phyloP scores from a whole-genome alignment of 2,113 vertebrate genomes.

The Lamprotornis superbus region DNA sequence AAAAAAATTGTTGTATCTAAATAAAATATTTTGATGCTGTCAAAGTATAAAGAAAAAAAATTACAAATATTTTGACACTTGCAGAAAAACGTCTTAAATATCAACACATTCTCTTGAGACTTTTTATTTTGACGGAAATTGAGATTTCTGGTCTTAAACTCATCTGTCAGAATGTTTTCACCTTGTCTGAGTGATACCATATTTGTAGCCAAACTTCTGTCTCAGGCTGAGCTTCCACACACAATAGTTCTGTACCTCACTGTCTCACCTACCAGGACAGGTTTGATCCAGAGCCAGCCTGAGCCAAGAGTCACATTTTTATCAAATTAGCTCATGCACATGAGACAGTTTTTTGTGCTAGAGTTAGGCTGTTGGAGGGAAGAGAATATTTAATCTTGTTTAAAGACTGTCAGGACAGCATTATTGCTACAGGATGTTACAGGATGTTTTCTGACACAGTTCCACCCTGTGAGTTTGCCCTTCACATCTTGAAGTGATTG shows the following conservation, averaged over 20 bases:
- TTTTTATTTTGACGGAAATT: not conserved
- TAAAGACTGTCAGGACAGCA: not conserved
- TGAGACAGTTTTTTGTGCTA: not conserved
- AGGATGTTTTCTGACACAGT: not conserved
- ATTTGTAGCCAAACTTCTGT: not conserved
- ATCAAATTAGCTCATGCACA: not conserved
- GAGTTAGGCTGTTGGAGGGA: not conserved
- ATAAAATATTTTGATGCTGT: not conserved
- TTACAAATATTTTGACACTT: not conserved
- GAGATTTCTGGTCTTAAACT: not conserved
- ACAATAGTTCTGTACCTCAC: not conserved
- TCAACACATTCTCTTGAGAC: not conserved
- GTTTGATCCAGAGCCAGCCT: not conserved
- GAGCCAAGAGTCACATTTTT: not conserved
- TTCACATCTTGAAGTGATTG: slow-evolving; percentile 10
- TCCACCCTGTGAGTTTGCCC: not conserved
- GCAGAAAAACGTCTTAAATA: not conserved
- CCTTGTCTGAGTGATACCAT: not conserved
- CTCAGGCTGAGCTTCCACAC: not conserved
- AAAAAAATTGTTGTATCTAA: not conserved
- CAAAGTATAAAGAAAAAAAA: not conserved
- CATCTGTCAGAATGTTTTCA: slow-evolving; percentile 17
- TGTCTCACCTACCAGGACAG: not conserved
- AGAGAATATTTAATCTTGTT: not conserved
- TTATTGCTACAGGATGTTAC: not conserved